Conservation (phyloP, 2,113 vertebrate genomes). For the Chrysemys picta region DNA sequence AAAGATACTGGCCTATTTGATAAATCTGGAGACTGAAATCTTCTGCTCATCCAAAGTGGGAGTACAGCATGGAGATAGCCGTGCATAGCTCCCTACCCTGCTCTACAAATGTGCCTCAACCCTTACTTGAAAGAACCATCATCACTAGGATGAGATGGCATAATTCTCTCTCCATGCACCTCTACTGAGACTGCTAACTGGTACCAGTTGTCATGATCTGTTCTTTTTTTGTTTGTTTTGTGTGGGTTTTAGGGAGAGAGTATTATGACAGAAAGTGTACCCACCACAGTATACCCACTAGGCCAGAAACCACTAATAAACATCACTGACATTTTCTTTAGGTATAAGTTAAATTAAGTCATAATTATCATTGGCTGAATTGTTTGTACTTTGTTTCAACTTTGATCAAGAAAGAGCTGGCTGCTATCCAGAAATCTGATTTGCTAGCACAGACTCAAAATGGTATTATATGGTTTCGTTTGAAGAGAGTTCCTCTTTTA, state of each 20-base stretch:
- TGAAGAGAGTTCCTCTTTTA: not conserved
- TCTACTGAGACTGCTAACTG: not conserved
- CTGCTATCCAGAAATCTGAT: not conserved
- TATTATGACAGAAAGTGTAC: not conserved
- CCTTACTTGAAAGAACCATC: not conserved
- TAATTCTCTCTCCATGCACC: not conserved
- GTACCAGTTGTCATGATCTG: not conserved
- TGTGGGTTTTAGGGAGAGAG: not conserved
- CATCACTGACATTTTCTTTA: not conserved
- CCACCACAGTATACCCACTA: rapidly evolving
- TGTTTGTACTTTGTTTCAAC: not conserved
- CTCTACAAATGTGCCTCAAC: not conserved
- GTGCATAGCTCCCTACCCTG: not conserved
- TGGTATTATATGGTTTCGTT: rapidly evolving
- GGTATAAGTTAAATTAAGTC: slow-evolving; percentile 1
- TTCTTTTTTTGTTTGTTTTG: not conserved
- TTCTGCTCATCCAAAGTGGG: slow-evolving; percentile 12
- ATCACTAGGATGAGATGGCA: not conserved
- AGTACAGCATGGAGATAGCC: not conserved
- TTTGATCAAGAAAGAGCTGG: not conserved
- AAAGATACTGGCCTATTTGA: slow-evolving; percentile 34
- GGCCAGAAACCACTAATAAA: slow-evolving; percentile 5
- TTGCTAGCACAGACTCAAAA: rapidly evolving
- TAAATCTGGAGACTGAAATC: slow-evolving; percentile 24
- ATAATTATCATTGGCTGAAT: not conserved